Base-by-base conservation (phyloP, 2,888 invertebrate species). In the Antheraea yamamai region DNA sequence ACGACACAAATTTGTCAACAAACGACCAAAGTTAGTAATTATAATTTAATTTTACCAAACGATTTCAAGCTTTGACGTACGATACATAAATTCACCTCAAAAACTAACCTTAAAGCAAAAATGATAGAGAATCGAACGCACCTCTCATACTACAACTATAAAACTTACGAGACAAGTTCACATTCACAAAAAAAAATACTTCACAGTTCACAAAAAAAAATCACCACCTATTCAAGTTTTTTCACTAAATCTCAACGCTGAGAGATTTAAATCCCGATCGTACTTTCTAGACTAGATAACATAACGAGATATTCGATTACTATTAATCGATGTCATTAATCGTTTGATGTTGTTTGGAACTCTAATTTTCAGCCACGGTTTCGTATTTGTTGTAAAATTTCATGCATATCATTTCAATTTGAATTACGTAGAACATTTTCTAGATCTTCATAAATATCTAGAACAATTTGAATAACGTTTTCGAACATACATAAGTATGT, bases 201-300 rank as follows among this genome's bases (percentile, higher is more conserved):
- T 47, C 12, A 39, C 12, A 47, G 12, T 47, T 47, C 12, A 39
- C 12, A 47, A 23, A 61, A 23, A 23, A 23, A 58, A 23, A 7
- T 23, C n/a, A 61, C 78, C 80, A 80, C 74, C 73, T 76, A 78
- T 76, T 77, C 77, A 76, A 74, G 72, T 75, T 81, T 30, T 74
- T 80, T 81, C 77, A 78, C 79, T 81, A 82, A 52, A 83, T 81
- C 78, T 78, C 72, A 78, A 89, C 90, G 89, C 89, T 84, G 89
- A 92, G 92, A 90, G 91, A 90, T 89, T 91, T 85, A 77, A 77
- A 77, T 77, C 81, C 84, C 84, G 83, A 75, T 74, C 52, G 73
- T 80, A 79, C 79, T 16, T 66, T 66, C 83, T 81, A 87, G 92
- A 92, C 92, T 92, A 92, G 92, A 92, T 85, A 90, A 91, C 47